Conservation (phyloP, 2,797 vertebrate genomes). For the Dendrocincla tyrannina region DNA sequence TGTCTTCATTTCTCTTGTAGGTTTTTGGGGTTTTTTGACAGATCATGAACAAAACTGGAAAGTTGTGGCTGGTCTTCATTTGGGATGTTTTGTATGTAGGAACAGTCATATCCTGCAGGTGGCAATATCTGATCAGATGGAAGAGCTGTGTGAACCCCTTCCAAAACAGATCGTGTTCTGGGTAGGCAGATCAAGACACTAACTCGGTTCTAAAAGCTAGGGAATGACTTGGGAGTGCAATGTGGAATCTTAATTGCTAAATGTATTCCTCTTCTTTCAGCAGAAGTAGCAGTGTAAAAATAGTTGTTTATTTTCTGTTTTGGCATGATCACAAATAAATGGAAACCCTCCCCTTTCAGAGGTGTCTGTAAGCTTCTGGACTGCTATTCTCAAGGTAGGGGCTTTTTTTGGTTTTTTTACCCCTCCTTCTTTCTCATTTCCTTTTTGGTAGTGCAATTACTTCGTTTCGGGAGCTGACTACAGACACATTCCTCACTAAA, state of each 20-base stretch:
- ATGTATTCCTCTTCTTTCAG: background rate
- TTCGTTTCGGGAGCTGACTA: background rate
- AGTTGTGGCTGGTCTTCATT: background rate
- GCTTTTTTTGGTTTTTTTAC: background rate
- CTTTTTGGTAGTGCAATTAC: background rate
- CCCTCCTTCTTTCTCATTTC: background rate
- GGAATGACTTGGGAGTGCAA: background rate
- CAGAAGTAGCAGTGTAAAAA: background rate
- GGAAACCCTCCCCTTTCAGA: background rate
- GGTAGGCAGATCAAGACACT: background rate
- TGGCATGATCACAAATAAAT: background rate
- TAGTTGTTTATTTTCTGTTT: slow-evolving; percentile 7
- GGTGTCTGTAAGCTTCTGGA: background rate
- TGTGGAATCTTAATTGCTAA: background rate
- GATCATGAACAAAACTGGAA: background rate
- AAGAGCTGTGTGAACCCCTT: background rate
- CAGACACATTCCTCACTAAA: background rate
- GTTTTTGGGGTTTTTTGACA: background rate
- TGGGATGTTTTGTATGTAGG: background rate
- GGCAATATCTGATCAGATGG: background rate
- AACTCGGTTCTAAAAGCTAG: background rate
- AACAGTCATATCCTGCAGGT: background rate
- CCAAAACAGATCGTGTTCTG: background rate
- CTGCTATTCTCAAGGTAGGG: background rate
- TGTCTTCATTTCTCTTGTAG: background rate